Evolutionary conservation across 92 coral and sea anemone species (phyloP), one percentile per base, ranked within the genome.

Genomic region (Parazoanthus darwini): DNA sequence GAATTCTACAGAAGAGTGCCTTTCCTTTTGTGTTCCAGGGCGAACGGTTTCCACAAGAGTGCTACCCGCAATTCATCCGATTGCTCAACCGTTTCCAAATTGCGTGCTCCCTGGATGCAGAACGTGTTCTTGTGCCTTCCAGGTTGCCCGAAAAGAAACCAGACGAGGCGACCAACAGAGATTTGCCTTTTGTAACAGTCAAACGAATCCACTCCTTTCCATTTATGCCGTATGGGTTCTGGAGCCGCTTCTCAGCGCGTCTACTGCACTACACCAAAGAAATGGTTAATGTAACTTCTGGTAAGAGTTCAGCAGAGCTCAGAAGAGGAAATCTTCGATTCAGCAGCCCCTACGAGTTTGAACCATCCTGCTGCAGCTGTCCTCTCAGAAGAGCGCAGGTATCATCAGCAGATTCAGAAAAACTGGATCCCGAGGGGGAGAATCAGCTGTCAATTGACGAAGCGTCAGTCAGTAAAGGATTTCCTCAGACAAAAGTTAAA

Each of bases 111-210:
- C 86, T 97, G 67, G 99, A 96, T 82, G 94, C 90, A n/a, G 88
- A 93, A 48, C 95, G 99, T 33, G 93, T 97, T 44, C 94, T 97
- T 50, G 93, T 97, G 15, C 98, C 99, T 23, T 97, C 99, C n/a
- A 97, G 94, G 77, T 89, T 97, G 22, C 98, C 98, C 11, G 98
- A 91, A 54, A 80, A 90, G 81, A 91, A 91, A 88, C 99, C 99
- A 44, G 73, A 75, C 4, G 93, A 90, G 48, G 96, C 92, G 39
- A 92, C 92, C 43, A 92, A 90, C 78, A 46, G 77, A 10, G 80
- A 90, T 50, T 85, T 97, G 3, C 97, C 92, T 15, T 97, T 86
- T 73, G 93, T 94, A 59, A 96, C 98, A 44, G 90, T 97, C 58
- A 92, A 96, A 79, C 93, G 99, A 4, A 80, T 95, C 76, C 99